Percentiles rank a stretch among this genome's conserved stretches.
Evolutionary conservation across 2,113 vertebrate species (phyloP).

Genomic region (Thinocorus orbignyianus): DNA sequence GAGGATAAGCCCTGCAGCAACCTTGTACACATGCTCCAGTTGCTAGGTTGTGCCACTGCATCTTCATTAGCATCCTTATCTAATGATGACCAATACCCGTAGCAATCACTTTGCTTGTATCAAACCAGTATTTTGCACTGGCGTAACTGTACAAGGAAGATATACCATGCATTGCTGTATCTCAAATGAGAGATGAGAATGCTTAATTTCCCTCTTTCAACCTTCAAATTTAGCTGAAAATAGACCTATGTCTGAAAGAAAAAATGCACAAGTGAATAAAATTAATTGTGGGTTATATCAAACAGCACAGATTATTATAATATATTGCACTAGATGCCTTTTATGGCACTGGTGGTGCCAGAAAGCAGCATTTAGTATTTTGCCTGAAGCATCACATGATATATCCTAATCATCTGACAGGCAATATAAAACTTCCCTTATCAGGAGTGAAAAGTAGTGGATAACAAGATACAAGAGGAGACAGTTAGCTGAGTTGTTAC

Average conservation of each 20-base stretch:
- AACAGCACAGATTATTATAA: neutral
- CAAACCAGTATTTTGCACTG: neutral
- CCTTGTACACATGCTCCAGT: neutral
- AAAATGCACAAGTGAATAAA: neutral
- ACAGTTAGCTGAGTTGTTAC: neutral
- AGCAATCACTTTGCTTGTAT: neutral
- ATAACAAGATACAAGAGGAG: neutral
- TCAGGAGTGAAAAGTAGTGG: neutral
- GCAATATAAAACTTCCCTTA: neutral
- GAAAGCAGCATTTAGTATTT: constrained; percentile 5
- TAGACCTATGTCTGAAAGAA: neutral
- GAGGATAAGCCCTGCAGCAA: neutral
- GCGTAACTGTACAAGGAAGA: neutral
- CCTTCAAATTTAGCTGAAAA: neutral
- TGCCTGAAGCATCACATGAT: neutral
- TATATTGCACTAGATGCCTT: neutral
- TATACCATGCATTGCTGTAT: neutral
- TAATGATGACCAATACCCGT: neutral
- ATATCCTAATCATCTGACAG: neutral
- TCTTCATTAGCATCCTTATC: constrained; percentile 5
- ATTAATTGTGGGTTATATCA: neutral
- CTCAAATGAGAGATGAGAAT: neutral
- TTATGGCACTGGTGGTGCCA: neutral
- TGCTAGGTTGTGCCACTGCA: neutral
- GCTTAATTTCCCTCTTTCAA: neutral